Evolutionary conservation across 2,113 vertebrate species (phyloP), one percentile per base, ranked within the genome.

Genomic region (Pseudois nayaur): DNA sequence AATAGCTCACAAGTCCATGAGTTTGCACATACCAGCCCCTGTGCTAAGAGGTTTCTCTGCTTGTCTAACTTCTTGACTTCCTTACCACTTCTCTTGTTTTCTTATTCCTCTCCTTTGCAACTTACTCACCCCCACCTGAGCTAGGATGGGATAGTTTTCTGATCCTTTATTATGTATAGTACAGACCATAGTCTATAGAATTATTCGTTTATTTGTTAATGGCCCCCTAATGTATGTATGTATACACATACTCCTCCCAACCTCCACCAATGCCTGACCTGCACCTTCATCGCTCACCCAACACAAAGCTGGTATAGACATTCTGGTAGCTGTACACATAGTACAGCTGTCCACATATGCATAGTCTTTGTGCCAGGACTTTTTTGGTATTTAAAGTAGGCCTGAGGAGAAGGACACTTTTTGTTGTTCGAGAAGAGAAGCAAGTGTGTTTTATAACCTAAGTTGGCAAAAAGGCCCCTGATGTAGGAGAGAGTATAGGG

Each of bases 241-340:
- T 82, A 4, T 82, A 54, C 19, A n/a, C 31, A 36, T 5, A 55
- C 7, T 36, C 2, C 17, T n/a, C 50, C 19, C 52, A 83, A 83
- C 12, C 33, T 23, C 52, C 81, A 55, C 21, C 21, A 55, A n/a
- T 36, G 50, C 33, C 57, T 57, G 33, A 5, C 10, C 16, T 52
- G 5, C 11, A 19, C 36, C 6, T 10, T 29, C 25, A 36, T 84
- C 43, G 21, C 10, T 62, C 1, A 6, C 36, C 36, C 11, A 21
- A 0, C 31, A 7, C 7, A 2, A 7, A 4, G 2, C 50, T 48
- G 27, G 33, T 6, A 1, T 21, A 71, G 8, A 15, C 33, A 25
- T 93, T 54, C 55, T 57, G 45, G 27, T 76, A 29, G 25, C 23
- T 50, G 15, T 2, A 3, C 3, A 1, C 25, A 0, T 3, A 43